Evolutionary conservation across 2,888 invertebrate genomes (phyloP).

Genomic region (Chloromyia formosa): DNA sequence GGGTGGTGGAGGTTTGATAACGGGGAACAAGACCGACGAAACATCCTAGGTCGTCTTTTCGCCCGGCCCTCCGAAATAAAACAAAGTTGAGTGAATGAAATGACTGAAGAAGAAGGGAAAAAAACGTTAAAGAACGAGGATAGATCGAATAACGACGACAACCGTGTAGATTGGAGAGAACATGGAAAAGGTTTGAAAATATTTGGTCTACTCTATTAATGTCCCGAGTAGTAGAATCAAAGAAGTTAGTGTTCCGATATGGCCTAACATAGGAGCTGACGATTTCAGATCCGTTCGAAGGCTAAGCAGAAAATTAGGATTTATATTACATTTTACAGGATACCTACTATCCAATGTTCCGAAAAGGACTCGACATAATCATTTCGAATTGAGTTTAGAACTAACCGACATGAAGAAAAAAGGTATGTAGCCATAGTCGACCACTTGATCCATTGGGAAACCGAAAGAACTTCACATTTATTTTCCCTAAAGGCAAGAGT

Average conservation of each 20-base stretch:
- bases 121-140: neutral
- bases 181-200: conserved; percentile 36
- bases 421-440: neutral
- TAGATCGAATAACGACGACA: neutral
- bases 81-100: conserved; percentile 30
- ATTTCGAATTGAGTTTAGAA: conserved; percentile 24
- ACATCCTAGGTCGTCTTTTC: conserved; percentile 6
- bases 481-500: neutral
- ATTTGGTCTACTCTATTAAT: conserved; percentile 14
- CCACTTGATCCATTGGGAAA: neutral
- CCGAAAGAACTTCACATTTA: neutral
- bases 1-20: neutral
- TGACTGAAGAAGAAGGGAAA: neutral
- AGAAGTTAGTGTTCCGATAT: neutral
- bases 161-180: neutral
- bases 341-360: neutral
- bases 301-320: conserved; percentile 23
- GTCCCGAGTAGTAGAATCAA: neutral
- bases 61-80: neutral
- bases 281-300: too few relatives aligned
- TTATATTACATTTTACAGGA: conserved; percentile 37
- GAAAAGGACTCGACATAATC: conserved; percentile 2
- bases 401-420: neutral
- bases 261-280: neutral
- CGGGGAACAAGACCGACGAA: neutral